Evolutionary conservation across 2,888 invertebrate genomes (phyloP).

Genomic region (Diogma glabrata): DNA sequence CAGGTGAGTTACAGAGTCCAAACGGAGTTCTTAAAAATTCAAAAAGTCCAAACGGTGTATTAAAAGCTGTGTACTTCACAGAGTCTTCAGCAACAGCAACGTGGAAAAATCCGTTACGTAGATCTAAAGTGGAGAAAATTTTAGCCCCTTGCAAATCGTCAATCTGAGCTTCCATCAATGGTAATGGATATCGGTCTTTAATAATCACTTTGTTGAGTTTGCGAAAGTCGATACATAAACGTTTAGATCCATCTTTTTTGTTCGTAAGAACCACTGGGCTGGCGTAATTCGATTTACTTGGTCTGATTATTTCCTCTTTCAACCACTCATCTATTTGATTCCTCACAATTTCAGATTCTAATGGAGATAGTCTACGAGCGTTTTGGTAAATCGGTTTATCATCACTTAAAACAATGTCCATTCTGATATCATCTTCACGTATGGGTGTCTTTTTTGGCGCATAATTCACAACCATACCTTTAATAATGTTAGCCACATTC

Average conservation of each 20-base stretch:
- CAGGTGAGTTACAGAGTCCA: too few relatives aligned
- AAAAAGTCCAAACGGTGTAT: too few relatives aligned
- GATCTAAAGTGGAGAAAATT: too few relatives aligned
- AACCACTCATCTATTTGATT: constrained; percentile 23
- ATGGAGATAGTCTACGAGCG: too few relatives aligned
- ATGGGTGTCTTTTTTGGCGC: neutral
- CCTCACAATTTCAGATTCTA: constrained; percentile 17
- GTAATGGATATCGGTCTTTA: too few relatives aligned
- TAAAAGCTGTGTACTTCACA: too few relatives aligned
- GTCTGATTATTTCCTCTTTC: constrained; percentile 22
- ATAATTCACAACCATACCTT: neutral
- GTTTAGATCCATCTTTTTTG: constrained; percentile 9
- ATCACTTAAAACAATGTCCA: neutral
- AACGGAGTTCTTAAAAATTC: too few relatives aligned
- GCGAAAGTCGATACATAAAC: constrained; percentile 25
- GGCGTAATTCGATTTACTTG: constrained; percentile 23
- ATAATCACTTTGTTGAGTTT: constrained; percentile 21
- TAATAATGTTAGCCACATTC: neutral
- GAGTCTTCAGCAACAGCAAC: too few relatives aligned
- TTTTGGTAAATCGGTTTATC: neutral
- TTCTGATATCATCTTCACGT: neutral
- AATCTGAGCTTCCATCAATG: too few relatives aligned
- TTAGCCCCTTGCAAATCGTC: too few relatives aligned
- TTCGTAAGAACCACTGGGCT: constrained; percentile 18
- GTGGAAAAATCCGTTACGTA: too few relatives aligned